Conservation (phyloP, 2,113 vertebrate species). For the Mobula hypostoma region DNA sequence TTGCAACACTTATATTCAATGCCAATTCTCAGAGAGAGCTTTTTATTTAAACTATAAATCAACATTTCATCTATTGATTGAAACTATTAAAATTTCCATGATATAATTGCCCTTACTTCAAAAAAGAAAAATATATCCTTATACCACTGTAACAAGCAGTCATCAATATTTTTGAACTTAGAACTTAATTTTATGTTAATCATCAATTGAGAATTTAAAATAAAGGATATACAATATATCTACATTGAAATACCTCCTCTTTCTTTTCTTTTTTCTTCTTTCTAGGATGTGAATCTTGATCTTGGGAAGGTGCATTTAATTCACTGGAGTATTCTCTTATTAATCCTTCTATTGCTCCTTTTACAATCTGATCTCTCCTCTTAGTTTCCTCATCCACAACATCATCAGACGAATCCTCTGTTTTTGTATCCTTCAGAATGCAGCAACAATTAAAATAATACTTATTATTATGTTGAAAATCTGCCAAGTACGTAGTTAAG, state of each 20-base stretch:
- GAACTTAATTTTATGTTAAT: too few relatives aligned
- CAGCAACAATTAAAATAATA: neutral
- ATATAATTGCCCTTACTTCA: too few relatives aligned
- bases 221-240: too few relatives aligned
- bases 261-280: conserved; percentile 98
- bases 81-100: too few relatives aligned
- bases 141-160: too few relatives aligned
- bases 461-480: neutral
- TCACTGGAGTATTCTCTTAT: conserved; percentile 93
- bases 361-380: conserved; percentile 86
- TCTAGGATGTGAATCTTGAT: conserved; percentile 86
- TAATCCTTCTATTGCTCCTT: conserved; percentile 88
- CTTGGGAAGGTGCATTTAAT: conserved; percentile 87
- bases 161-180: too few relatives aligned
- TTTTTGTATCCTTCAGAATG: conserved; percentile 57
- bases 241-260: conserved; percentile 71
- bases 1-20: too few relatives aligned
- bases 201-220: too few relatives aligned
- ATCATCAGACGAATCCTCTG: conserved; percentile 79
- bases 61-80: too few relatives aligned
- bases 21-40: too few relatives aligned
- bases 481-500: neutral
- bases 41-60: too few relatives aligned
- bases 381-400: conserved; percentile 91
- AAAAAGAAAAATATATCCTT: too few relatives aligned